These are phyloP conservation scores for Eptesicus fuscus DNA, from an alignment of 2,113 vertebrate genomes.

Conservation along the genomic window DNA sequence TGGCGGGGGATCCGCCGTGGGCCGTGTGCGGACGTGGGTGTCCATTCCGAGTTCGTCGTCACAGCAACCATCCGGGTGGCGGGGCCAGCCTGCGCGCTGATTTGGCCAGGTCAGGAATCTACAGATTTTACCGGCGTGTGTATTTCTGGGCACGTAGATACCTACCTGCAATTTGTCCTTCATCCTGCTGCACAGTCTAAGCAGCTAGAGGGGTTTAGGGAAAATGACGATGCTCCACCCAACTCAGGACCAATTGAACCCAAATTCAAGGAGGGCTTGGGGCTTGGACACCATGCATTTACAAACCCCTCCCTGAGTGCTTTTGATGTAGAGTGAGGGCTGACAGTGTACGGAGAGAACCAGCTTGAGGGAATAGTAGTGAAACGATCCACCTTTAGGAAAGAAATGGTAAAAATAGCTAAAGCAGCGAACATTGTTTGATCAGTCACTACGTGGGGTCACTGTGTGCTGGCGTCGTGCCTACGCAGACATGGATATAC, in stretches of 20 bases:
- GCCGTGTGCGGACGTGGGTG: neutral
- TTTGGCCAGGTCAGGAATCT: neutral
- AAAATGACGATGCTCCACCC: neutral
- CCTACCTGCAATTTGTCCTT: neutral
- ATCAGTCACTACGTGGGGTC: neutral
- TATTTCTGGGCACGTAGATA: fast-evolving
- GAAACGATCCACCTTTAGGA: neutral
- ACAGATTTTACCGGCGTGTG: neutral
- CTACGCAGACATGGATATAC: neutral
- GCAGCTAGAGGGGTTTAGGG: neutral
- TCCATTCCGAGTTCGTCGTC: neutral
- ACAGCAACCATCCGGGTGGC: neutral
- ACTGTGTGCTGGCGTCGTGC: neutral
- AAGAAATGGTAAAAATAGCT: neutral
- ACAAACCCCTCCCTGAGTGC: neutral
- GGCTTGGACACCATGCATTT: neutral
- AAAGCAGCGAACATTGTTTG: neutral
- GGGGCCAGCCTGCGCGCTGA: neutral
- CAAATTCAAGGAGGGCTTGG: neutral
- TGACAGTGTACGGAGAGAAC: neutral
- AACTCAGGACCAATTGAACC: neutral
- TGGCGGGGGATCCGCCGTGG: neutral
- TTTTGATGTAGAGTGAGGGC: neutral
- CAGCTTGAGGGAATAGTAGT: neutral
- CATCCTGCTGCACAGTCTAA: neutral